Evolutionary conservation across 2,888 invertebrate genomes (phyloP).

Genomic region (Caradrina kadenii): DNA sequence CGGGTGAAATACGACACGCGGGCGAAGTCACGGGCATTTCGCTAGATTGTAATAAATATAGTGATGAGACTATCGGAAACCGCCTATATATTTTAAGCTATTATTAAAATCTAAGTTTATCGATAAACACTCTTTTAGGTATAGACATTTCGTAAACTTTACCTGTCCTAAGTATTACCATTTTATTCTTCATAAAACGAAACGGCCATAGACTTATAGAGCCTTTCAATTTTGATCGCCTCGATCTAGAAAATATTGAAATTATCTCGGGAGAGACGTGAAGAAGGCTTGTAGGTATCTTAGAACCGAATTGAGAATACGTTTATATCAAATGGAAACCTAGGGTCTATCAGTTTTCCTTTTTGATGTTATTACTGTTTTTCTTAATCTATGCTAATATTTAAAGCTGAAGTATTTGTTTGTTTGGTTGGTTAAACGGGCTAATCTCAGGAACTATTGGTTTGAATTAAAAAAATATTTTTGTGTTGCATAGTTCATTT

Average conservation of each 20-base stretch:
- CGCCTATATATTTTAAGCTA: constrained; percentile 8
- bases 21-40: too few species aligned
- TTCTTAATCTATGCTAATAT: too few species aligned
- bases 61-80: constrained; percentile 13
- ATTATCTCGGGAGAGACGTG: constrained; percentile 1
- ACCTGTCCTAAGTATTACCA: constrained; percentile 5
- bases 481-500: too few species aligned
- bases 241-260: constrained; percentile 21
- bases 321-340: too few species aligned
- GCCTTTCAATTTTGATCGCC: constrained; percentile 27
- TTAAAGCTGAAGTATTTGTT: too few species aligned
- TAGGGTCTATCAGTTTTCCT: too few species aligned
- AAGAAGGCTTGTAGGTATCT: background rate
- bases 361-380: too few species aligned
- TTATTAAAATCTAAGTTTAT: constrained; percentile 27
- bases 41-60: too few species aligned
- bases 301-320: background rate
- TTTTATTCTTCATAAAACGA: constrained; percentile 40
- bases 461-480: too few species aligned
- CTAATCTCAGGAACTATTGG: too few species aligned
- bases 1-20: too few species aligned
- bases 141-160: constrained; percentile 33
- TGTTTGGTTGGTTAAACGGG: too few species aligned
- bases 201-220: constrained; percentile 22
- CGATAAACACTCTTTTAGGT: constrained; percentile 11